Percentiles rank a stretch among this genome's conserved stretches.
phyloP scores from a whole-genome alignment of 1,140 invertebrate species.

The Delia radicum region DNA sequence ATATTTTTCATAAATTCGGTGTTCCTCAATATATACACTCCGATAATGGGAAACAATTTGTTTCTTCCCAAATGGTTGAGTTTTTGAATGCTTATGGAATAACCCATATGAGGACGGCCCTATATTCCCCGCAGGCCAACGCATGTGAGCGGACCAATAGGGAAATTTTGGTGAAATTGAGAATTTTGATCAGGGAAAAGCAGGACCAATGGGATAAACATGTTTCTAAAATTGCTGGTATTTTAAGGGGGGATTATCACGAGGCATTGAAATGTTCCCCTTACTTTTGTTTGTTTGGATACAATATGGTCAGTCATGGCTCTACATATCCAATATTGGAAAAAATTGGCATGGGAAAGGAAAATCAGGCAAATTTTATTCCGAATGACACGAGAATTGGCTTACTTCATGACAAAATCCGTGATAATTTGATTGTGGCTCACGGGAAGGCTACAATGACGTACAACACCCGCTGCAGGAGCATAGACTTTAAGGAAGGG shows the following conservation, averaged over 20 bases:
- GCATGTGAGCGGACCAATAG: background rate
- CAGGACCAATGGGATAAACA: constrained; percentile 25
- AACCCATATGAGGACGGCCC: background rate
- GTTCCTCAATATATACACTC: constrained; percentile 23
- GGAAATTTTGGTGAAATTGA: background rate
- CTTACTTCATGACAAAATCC: background rate
- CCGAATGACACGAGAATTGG: background rate
- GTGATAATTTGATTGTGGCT: background rate
- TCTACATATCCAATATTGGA: background rate
- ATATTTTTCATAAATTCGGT: constrained; percentile 20
- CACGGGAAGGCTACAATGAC: background rate
- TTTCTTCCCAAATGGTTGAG: background rate
- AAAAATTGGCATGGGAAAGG: background rate
- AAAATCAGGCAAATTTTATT: background rate
- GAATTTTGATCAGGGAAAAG: background rate
- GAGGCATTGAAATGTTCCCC: background rate
- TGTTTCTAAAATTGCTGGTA: constrained; percentile 8
- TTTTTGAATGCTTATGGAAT: background rate
- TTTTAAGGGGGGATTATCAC: constrained; percentile 6
- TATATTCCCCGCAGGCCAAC: constrained; percentile 13
- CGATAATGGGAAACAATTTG: constrained; percentile 27
- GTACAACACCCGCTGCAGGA: constrained; percentile 16
- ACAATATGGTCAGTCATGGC: background rate
- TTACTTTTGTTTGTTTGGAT: constrained; percentile 6
- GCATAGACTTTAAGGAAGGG: background rate